Evolutionary conservation across 2,797 vertebrate genomes (phyloP).

Genomic region (Oceanodroma leucorhoa): DNA sequence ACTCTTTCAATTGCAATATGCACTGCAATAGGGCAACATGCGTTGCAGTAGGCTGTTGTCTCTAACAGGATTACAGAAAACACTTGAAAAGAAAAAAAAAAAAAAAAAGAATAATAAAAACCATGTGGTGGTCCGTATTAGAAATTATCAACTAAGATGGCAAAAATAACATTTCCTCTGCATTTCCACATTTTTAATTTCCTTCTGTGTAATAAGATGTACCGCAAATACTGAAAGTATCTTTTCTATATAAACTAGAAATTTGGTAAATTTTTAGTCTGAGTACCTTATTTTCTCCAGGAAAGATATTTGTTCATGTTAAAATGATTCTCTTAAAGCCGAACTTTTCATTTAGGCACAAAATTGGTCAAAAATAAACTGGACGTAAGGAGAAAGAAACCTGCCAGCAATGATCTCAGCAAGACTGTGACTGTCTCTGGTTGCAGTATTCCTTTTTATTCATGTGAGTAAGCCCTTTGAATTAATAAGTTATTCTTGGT

Average conservation of each 20-base stretch:
- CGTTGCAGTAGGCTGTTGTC: accelerated
- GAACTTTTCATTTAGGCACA: not conserved
- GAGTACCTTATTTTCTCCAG: not conserved
- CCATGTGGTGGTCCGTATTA: not conserved
- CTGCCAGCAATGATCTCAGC: not conserved
- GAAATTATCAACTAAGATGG: not conserved
- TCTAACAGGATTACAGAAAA: not conserved
- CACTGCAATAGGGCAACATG: not conserved
- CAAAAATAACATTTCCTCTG: not conserved
- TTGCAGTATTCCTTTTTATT: not conserved
- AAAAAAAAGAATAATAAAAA: not conserved
- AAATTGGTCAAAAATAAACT: not conserved
- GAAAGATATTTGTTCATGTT: not conserved
- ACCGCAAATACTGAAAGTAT: not conserved
- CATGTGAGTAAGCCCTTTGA: not conserved
- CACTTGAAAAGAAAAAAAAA: not conserved
- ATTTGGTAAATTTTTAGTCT: not conserved
- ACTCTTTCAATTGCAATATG: not conserved
- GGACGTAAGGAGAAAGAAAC: not conserved
- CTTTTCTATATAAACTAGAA: not conserved
- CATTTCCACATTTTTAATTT: not conserved
- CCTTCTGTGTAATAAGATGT: not conserved
- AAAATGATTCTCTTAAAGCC: not conserved
- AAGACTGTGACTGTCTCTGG: not conserved
- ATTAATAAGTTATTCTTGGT: not conserved